A percentile compares a stretch with the other conserved stretches of the same genome.
Evolutionary conservation across 2,113 vertebrate genomes (phyloP).

Genomic region (Osmerus mordax): DNA sequence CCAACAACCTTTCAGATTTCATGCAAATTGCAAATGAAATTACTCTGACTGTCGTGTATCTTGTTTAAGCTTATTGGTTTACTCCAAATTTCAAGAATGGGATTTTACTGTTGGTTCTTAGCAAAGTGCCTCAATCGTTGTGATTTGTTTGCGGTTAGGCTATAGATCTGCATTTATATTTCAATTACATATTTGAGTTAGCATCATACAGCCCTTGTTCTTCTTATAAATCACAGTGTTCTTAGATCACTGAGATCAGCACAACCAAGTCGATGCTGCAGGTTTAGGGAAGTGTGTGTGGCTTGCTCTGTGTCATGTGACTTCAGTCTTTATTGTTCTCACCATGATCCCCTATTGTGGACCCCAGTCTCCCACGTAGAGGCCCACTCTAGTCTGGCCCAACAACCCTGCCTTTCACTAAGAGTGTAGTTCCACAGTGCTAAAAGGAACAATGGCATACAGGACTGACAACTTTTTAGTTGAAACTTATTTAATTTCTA

Average conservation of each 20-base stretch:
- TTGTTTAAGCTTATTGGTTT: constrained; percentile 36
- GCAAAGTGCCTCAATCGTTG: not conserved
- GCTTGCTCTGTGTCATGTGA: not conserved
- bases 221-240: too few relatives aligned
- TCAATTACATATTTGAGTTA: not conserved
- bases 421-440: not conserved
- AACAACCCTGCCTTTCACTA: constrained; percentile 10
- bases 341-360: constrained; percentile 3
- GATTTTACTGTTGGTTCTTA: not conserved
- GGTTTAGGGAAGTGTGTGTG: not conserved
- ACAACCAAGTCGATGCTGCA: not conserved
- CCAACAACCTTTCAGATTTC: constrained; percentile 30
- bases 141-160: too few relatives aligned
- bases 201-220: too few relatives aligned
- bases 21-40: constrained; percentile 43
- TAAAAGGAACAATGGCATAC: not conserved
- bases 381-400: not conserved
- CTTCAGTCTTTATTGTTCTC: constrained; percentile 7
- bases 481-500: too few relatives aligned
- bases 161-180: not conserved
- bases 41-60: constrained; percentile 24
- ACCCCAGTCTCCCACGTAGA: constrained; percentile 14
- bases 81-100: constrained; percentile 9
- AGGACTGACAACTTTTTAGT: not conserved
- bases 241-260: too few relatives aligned